Conservation (phyloP, 1,140 invertebrate species). For the Drosophila melanica region DNA sequence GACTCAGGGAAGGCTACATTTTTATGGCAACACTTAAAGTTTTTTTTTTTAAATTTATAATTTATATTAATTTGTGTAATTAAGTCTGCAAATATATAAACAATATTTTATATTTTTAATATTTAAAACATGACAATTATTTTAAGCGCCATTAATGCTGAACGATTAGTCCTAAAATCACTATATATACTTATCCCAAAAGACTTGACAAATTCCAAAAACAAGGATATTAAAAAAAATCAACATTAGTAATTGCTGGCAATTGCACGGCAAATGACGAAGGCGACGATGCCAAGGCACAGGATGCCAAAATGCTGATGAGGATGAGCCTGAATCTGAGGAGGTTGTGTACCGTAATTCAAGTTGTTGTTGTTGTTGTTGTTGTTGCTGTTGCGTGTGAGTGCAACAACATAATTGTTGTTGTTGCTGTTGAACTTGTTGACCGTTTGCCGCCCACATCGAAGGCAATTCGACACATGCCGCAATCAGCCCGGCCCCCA, state of each 20-base stretch:
- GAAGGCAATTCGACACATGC: constrained; percentile 30
- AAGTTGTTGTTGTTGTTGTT: constrained; percentile 21
- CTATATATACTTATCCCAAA: no score
- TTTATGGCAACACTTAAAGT: no score
- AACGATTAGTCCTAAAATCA: no score
- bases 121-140: no score
- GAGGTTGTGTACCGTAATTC: constrained; percentile 5
- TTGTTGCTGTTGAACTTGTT: constrained; percentile 61
- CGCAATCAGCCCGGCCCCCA: constrained; percentile 14
- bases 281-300: constrained; percentile 12
- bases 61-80: no score
- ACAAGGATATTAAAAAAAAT: not conserved
- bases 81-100: no score
- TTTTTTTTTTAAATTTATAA: no score
- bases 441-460: constrained; percentile 34
- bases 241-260: constrained; percentile 14
- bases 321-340: constrained; percentile 10
- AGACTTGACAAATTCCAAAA: no score
- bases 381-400: constrained; percentile 30
- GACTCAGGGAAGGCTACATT: no score
- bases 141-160: no score
- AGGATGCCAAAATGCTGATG: constrained; percentile 23
- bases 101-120: no score
- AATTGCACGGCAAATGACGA: not conserved
- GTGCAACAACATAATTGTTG: constrained; percentile 66